Evolutionary conservation across 2,113 vertebrate species (phyloP).

Genomic region (Aegypius monachus): DNA sequence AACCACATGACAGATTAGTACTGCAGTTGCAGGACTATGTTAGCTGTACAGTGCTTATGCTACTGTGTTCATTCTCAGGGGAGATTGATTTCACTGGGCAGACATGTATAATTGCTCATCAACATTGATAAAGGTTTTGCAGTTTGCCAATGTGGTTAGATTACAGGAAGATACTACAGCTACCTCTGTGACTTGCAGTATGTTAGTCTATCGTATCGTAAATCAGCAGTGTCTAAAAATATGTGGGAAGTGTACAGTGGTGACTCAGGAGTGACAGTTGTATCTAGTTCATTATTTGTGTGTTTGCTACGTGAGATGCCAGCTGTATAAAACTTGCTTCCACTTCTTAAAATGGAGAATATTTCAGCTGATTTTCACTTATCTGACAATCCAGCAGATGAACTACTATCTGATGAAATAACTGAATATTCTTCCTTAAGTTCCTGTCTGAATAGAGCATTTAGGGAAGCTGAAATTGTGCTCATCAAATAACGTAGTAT

Average conservation of each 20-base stretch:
- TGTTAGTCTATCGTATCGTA: accelerated
- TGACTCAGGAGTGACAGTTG: slow-evolving; percentile 43
- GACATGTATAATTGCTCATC: slow-evolving; percentile 11
- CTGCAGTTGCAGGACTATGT: not conserved
- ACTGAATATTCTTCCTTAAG: slow-evolving; percentile 50
- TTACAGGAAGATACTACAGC: not conserved
- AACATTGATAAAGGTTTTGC: not conserved
- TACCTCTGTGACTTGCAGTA: not conserved
- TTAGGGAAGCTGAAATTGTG: slow-evolving; percentile 19
- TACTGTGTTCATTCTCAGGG: not conserved
- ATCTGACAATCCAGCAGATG: slow-evolving; percentile 32
- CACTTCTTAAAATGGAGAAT: slow-evolving; percentile 14
- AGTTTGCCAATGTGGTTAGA: slow-evolving; percentile 15
- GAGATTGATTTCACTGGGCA: not conserved
- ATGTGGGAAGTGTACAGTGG: not conserved
- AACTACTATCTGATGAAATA: slow-evolving; percentile 49
- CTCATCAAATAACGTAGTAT: slow-evolving; percentile 30
- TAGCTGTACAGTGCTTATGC: not conserved
- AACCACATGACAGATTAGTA: not conserved
- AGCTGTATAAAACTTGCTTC: slow-evolving; percentile 40
- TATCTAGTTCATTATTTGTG: slow-evolving; percentile 31
- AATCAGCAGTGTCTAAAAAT: not conserved
- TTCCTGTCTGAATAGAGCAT: slow-evolving; percentile 48
- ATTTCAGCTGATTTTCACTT: slow-evolving; percentile 51
- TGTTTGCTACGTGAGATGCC: slow-evolving; percentile 23